Evolutionary conservation across 2,888 invertebrate genomes (phyloP).

Genomic region (Drosophila meridiana): DNA sequence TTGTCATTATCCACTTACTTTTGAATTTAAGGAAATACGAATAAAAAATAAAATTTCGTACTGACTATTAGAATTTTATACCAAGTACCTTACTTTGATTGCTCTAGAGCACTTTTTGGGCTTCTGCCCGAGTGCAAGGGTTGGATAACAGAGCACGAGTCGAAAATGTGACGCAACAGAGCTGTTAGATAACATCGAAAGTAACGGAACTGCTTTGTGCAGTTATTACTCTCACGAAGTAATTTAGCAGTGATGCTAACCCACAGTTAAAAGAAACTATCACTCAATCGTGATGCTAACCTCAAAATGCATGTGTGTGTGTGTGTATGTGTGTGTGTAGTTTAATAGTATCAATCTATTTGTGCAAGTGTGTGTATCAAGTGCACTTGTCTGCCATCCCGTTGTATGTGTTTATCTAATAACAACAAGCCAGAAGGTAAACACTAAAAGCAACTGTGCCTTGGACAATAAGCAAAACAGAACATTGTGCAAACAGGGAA

Average conservation of each 20-base stretch:
- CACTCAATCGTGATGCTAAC: not conserved
- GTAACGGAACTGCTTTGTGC: not conserved
- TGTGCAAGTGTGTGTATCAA: constrained; percentile 21
- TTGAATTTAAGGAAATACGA: no score
- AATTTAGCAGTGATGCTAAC: not conserved
- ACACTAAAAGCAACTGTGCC: constrained; percentile 45
- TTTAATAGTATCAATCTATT: not conserved
- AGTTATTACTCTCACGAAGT: no score
- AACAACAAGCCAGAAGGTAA: constrained; percentile 51
- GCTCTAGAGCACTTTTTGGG: no score
- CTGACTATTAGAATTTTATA: not conserved
- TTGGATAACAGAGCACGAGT: no score
- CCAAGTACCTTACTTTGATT: not conserved
- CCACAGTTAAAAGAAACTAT: not conserved
- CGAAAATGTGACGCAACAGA: no score
- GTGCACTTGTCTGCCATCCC: constrained; percentile 67
- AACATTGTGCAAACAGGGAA: constrained; percentile 58
- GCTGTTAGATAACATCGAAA: not conserved
- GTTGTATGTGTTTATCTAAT: constrained; percentile 41
- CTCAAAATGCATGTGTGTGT: not conserved
- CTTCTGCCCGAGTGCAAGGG: no score
- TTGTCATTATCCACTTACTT: no score
- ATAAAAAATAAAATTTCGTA: no score
- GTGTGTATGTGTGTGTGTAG: not conserved
- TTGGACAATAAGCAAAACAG: constrained; percentile 11